Base-by-base conservation (phyloP, 2,888 invertebrate species). In the Bedellia somnulentella region DNA sequence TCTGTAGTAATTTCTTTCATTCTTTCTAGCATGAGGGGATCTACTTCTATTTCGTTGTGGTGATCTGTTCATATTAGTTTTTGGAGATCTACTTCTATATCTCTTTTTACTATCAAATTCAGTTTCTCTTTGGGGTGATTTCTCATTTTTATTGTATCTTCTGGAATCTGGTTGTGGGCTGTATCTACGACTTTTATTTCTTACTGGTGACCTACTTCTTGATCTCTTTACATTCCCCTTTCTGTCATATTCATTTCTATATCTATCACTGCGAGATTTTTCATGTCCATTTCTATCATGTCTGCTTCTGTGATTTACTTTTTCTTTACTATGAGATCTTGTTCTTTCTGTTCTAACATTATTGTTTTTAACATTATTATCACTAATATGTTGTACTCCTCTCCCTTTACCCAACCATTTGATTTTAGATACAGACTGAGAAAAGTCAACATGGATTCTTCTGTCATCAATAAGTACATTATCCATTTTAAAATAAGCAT, bases 401-500 rank as follows among this genome's bases (percentile, higher is more conserved):
- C 86, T 80, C 0, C 91, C 93, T 68, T 93, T 93, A 2, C 93
- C 93, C 31, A 85, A 79, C 91, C 93, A 95, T 46, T 86, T 86
- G 44, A 93, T 82, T 66, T 96, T 97, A 2, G 98, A 87, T 0
- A 99, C 98, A 28, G 97, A 97, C 59, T 99, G 99, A 39, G 96
- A 97, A 73, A 99, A 99, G 66, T 99, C 99, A 1, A 99, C 99
- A 70, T 99, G 99, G 49, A 99, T 99, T 39, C 99, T 80, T 15
- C 99, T 79, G 56, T 99, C 99, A 67, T 99, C 99, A 46, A 99
- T 99, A 4, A 99, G 75, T 0, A 99, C 98, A 76, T 99, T 99
- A 57, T 98, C 98, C 99, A 99, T 99, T 78, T 99, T 99, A 51
- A 99, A 96, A 63, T 93, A 99, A 1, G 99, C 99, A 45, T 91